These are phyloP conservation scores for Megamerina dolium DNA, from an alignment of 2,888 invertebrate genomes.

Conservation along the genomic window DNA sequence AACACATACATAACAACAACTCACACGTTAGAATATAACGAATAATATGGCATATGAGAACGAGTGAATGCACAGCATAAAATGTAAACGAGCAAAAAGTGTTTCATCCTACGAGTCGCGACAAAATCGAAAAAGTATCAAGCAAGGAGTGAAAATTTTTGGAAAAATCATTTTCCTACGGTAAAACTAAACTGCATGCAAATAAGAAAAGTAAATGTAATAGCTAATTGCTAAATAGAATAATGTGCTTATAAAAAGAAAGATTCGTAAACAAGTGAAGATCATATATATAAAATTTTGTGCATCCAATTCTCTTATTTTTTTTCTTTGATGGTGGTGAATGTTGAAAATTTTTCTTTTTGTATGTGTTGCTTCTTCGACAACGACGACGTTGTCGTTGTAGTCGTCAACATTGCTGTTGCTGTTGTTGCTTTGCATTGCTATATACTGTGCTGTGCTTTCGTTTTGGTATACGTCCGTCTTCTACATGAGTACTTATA, in stretches of 20 bases:
- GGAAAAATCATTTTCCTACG: conserved; percentile 12
- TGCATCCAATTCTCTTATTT: too few species aligned
- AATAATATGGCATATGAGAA: not conserved
- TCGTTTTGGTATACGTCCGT: too few species aligned
- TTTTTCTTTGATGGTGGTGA: conserved; percentile 5
- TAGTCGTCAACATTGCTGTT: too few species aligned
- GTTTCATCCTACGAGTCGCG: conserved; percentile 14
- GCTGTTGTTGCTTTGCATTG: not conserved
- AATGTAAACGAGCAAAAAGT: conserved; percentile 2
- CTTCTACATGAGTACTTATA: too few species aligned
- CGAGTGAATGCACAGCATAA: conserved; percentile 11
- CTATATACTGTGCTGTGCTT: not conserved
- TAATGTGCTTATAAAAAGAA: too few species aligned
- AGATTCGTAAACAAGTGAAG: too few species aligned
- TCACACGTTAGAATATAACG: too few species aligned
- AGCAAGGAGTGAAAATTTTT: conserved; percentile 19
- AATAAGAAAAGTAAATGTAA: conserved; percentile 12
- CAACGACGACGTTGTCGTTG: conserved; percentile 8
- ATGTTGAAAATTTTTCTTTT: conserved; percentile 13
- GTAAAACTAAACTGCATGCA: conserved; percentile 11
- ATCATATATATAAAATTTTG: too few species aligned
- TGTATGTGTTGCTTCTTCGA: conserved; percentile 15
- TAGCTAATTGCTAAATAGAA: too few species aligned
- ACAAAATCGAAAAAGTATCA: too few species aligned
- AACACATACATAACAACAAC: too few species aligned